Conservation (phyloP, 2,888 invertebrate species). For the Sminthurides aquaticus region DNA sequence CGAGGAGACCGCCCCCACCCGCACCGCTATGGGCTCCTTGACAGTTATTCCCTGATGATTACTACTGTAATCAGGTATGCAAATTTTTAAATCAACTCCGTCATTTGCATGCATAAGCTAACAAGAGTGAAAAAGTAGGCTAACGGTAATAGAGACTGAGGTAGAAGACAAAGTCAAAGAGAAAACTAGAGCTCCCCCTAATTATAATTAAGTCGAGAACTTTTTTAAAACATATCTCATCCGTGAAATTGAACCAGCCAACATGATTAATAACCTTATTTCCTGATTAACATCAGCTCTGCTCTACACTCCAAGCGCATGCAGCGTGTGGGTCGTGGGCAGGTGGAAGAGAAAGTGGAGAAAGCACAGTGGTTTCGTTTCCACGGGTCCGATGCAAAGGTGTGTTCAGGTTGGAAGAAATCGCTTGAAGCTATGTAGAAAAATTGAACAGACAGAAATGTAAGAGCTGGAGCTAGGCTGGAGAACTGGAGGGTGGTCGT, state of each 20-base stretch:
- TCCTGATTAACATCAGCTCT: background rate
- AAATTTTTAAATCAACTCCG: background rate
- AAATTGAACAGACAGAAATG: background rate
- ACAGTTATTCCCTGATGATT: slow-evolving; percentile 22
- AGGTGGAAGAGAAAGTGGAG: no score
- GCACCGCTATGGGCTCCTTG: slow-evolving; percentile 26
- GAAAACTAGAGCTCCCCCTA: no score
- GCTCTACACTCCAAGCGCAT: no score
- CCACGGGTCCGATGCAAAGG: no score
- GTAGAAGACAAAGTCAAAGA: no score
- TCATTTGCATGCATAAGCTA: background rate
- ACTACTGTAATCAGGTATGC: slow-evolving; percentile 38
- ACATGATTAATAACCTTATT: background rate
- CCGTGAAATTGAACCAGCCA: background rate
- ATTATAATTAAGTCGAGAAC: no score
- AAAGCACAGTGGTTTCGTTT: no score
- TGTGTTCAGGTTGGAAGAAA: no score
- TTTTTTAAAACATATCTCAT: background rate
- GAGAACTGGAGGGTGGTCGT: background rate
- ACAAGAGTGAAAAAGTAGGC: no score
- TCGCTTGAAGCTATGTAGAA: background rate
- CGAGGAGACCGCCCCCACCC: slow-evolving; percentile 39
- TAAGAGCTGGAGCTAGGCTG: background rate
- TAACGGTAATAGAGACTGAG: no score
- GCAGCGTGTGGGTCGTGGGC: no score